A percentile compares a stretch with the other conserved stretches of the same genome.
phyloP scores from a whole-genome alignment of 2,888 invertebrate genomes.

The Tenthredo scrophulariae region DNA sequence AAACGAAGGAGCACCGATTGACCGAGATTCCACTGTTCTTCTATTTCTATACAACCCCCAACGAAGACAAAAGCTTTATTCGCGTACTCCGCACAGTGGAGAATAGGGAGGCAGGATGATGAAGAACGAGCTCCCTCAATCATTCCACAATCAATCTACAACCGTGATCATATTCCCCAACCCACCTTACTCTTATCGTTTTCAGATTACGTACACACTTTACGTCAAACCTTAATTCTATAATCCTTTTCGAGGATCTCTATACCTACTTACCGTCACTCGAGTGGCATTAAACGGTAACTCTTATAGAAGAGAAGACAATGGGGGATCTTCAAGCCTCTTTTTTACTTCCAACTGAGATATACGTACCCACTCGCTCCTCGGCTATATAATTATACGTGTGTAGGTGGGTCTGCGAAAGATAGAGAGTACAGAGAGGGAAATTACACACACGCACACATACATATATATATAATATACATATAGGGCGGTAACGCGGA shows the following conservation, averaged over 20 bases:
- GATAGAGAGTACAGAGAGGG: background rate
- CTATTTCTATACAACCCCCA: constrained; percentile 28
- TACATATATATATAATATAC: background rate
- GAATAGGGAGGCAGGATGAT: background rate
- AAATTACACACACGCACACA: background rate
- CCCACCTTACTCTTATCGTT: background rate
- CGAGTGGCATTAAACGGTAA: constrained; percentile 21
- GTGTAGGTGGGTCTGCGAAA: background rate
- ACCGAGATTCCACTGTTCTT: constrained; percentile 46
- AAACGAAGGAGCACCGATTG: constrained; percentile 35
- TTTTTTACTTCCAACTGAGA: background rate
- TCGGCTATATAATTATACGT: background rate
- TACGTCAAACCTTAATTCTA: constrained; percentile 1
- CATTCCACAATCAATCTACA: constrained; percentile 4
- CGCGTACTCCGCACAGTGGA: background rate
- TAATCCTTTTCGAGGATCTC: background rate
- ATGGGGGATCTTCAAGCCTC: background rate
- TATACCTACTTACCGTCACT: background rate
- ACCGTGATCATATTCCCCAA: background rate
- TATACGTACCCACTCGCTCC: background rate
- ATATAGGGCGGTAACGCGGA: background rate
- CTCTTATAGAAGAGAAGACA: background rate
- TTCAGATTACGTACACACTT: constrained; percentile 1
- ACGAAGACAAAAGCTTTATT: background rate
- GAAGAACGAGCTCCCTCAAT: background rate